Evolutionary conservation across 1,140 invertebrate species (phyloP).

Genomic region (Saccostrea cuccullata): DNA sequence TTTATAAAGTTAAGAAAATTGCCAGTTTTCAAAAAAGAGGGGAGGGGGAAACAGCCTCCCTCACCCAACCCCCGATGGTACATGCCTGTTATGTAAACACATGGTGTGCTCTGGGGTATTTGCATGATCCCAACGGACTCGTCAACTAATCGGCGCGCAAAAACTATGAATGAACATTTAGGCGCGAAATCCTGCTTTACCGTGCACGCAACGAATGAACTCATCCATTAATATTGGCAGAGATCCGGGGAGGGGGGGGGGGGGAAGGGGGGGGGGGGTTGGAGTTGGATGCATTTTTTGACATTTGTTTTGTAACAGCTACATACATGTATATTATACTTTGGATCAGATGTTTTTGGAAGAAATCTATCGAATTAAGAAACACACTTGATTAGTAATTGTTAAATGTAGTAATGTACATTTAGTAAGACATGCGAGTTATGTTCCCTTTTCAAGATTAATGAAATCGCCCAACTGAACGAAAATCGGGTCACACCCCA

Average conservation of each 20-base stretch:
- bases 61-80: no score
- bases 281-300: background rate
- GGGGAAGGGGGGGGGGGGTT: no score
- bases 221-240: no score
- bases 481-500: background rate
- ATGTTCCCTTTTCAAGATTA: background rate
- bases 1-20: no score
- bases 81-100: no score
- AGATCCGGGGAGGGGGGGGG: no score
- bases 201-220: background rate
- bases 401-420: slow-evolving; percentile 7
- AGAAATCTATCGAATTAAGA: background rate
- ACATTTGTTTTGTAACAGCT: background rate
- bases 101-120: slow-evolving; percentile 34
- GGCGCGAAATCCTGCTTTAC: background rate
- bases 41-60: no score
- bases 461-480: no score
- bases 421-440: background rate
- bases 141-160: background rate
- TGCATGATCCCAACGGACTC: background rate
- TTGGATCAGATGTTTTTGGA: background rate
- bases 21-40: no score
- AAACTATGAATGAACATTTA: background rate
- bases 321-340: background rate
- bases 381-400: background rate